A percentile compares a stretch with the other conserved stretches of the same genome.
phyloP scores from a whole-genome alignment of 2,113 vertebrate species.

The Actenoides lindsayi region DNA sequence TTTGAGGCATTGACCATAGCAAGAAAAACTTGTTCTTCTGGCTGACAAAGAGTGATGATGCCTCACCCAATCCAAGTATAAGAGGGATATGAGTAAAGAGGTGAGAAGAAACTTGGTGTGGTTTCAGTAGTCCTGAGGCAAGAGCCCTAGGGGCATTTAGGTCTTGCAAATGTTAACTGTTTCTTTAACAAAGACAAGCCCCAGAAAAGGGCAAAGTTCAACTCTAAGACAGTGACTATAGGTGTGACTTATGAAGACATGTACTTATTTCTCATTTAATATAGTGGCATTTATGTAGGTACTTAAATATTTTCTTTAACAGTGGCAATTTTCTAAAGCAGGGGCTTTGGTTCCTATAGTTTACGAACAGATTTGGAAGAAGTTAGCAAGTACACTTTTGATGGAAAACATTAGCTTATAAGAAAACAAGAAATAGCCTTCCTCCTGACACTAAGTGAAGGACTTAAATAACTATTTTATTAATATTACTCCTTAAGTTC shows the following conservation, averaged over 20 bases:
- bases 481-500: neutral
- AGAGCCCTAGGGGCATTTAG: neutral
- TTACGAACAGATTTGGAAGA: neutral
- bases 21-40: neutral
- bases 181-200: neutral
- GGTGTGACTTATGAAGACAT: neutral
- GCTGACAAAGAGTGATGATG: neutral
- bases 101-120: neutral
- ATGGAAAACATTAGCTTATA: neutral
- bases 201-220: neutral
- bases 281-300: neutral
- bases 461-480: neutral
- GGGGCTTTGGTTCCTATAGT: neutral
- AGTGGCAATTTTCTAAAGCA: neutral
- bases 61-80: neutral
- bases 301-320: neutral
- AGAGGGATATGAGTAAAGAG: neutral
- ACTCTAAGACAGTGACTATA: neutral
- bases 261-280: neutral
- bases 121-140: neutral
- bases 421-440: neutral
- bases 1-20: neutral
- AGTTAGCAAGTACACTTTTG: neutral
- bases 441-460: neutral
- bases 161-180: neutral